These are phyloP conservation scores for Phylloscopus trochilus DNA, from an alignment of 2,113 vertebrate genomes.

Conservation along the genomic window DNA sequence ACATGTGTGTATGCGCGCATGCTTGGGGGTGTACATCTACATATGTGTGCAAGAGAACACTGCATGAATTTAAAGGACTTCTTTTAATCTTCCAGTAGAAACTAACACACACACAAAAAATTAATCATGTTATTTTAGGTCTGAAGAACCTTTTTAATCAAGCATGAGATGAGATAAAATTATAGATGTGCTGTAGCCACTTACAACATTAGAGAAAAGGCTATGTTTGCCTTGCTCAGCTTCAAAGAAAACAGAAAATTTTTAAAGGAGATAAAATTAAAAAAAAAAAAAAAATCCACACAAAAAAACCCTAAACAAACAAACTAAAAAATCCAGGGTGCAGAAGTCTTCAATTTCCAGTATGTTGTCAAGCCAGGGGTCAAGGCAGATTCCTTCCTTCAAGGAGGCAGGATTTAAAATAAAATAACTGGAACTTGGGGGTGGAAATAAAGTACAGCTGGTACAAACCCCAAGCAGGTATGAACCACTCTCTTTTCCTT, in stretches of 20 bases:
- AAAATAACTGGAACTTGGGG: background rate
- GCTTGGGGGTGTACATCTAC: background rate
- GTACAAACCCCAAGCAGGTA: background rate
- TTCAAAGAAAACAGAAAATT: background rate
- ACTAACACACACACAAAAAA: background rate
- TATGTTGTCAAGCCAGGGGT: background rate
- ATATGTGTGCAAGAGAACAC: background rate
- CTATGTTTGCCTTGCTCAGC: background rate
- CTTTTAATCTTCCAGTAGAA: background rate
- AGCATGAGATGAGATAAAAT: background rate
- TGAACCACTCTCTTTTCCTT: background rate
- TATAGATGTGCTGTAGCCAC: background rate
- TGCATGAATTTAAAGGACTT: background rate
- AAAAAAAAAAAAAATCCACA: background rate
- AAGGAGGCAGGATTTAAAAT: background rate
- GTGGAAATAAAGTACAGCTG: background rate
- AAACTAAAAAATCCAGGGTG: background rate
- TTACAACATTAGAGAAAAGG: background rate
- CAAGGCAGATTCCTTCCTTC: background rate
- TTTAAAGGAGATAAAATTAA: background rate
- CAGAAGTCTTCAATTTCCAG: background rate
- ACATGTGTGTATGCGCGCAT: background rate
- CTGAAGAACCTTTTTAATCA: slow-evolving; percentile 7
- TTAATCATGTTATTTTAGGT: background rate
- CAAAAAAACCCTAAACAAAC: background rate